Base-by-base conservation (phyloP, 2,113 vertebrate genomes). In the Myrmophylax atrothorax region DNA sequence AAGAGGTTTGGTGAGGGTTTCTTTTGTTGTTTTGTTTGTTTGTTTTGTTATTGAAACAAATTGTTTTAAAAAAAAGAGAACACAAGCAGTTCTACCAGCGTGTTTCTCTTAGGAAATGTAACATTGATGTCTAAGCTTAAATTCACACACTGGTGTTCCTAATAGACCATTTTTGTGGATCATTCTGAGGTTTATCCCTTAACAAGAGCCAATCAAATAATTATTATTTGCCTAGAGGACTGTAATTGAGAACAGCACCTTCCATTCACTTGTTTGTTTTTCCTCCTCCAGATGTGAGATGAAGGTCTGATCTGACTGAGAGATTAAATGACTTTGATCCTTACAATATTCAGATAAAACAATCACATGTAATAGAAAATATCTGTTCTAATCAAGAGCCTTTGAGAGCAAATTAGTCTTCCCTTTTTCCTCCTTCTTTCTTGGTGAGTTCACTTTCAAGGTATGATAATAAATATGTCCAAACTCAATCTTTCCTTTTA, bases 241-340 rank as follows among this genome's bases (percentile, higher is more conserved):
- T 96, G 23, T 95, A 96, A 96, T 87, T 96, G 88, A 96, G 76
- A 96, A 92, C 92, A 96, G 83, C 73, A 96, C 76, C 83, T 94
- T 94, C 49, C 18, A 92, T 60, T 92, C 79, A 79, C 37, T 52
- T 73, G 53, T 92, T 97, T 95, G 40, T 78, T 96, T 96, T 95
- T 82, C 58, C 69, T 82, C 18, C 84, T 90, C 92, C 94, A 93
- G 86, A 92, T 95, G 85, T 87, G 73, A 95, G 69, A 84, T 82
- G 56, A 75, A 75, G 86, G 89, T 66, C 37, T 89, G 90, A 90
- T 96, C 83, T 78, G 85, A 92, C 64, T 77, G 85, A 89, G 56
- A 93, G 85, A 94, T 94, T 93, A 93, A 90, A 78, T 76, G 0
- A 84, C 92, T 96, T 95, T 95, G 90, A 96, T 95, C 53, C 37